Base-by-base conservation (phyloP, 2,113 vertebrate genomes). In the Loxodonta africana region DNA sequence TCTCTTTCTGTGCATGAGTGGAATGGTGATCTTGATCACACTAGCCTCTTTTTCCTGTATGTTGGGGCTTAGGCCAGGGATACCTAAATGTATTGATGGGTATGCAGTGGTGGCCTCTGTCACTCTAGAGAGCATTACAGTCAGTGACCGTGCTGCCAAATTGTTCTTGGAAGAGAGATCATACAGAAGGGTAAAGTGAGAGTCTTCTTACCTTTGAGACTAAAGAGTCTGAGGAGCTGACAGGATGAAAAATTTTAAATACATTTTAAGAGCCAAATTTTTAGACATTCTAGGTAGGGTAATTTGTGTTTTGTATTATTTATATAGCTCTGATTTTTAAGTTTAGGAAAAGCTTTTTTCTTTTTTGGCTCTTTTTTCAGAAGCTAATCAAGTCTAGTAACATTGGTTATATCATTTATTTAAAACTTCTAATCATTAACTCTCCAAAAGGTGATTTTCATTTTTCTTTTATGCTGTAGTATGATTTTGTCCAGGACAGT, bases 401-500 rank as follows among this genome's bases (percentile, higher is more conserved):
- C 92, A 95, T 6, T 91, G 37, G 46, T 92, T 97, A 25, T 94
- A 51, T 97, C 93, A 97, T 88, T 96, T 63, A 48, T 26, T 97
- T 88, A 96, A 98, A 97, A 95, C 60, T 94, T 92, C 62, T 95
- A 92, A 98, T 97, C 76, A 96, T 98, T 97, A 97, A 98, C 98
- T 98, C 98, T 96, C 94, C 73, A 37, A 89, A 96, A 81, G 0
- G 12, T 98, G 98, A 98, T 98, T 97, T 98, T 98, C 62, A 77
- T 96, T 98, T 98, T 97, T 97, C 92, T 98, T 98, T 98, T 97
- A 97, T 96, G 96, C 98, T 98, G 92, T 97, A 98, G 65, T 97
- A 89, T 99, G 98, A 99, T 98, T 99, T 99, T 99, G 97, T 99
- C 98, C 98, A 99, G 99, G 98, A 96, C 98, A 98, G 98, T 99